Conservation (phyloP, 2,888 invertebrate species). For the Hanleya hanleyi region DNA sequence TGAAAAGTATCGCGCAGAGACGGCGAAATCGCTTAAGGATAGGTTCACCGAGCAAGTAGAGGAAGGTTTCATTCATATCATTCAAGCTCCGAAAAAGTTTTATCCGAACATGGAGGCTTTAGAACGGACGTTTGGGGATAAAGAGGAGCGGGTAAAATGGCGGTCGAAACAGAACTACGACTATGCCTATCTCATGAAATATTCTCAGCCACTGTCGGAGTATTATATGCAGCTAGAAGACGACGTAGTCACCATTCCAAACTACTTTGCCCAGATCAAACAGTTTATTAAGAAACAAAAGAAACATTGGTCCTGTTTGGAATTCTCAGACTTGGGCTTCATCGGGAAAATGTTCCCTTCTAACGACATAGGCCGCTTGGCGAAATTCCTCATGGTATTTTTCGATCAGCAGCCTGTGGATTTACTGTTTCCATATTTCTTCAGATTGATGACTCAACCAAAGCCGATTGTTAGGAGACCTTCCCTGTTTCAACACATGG, state of each 20-base stretch:
- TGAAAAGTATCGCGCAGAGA: slow-evolving; percentile 44
- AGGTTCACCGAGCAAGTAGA: slow-evolving; percentile 51
- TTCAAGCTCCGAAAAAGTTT: slow-evolving; percentile 52
- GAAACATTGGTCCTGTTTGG: slow-evolving; percentile 45
- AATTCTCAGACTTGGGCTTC: slow-evolving; percentile 53
- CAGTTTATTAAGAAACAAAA: slow-evolving; percentile 50
- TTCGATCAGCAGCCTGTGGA: slow-evolving; percentile 53
- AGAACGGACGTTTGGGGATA: slow-evolving; percentile 66
- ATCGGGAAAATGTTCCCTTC: slow-evolving; percentile 54
- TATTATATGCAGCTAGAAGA: slow-evolving; percentile 73
- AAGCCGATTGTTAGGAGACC: slow-evolving; percentile 42
- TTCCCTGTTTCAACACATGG: slow-evolving; percentile 11
- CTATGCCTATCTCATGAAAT: slow-evolving; percentile 71
- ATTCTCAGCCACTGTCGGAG: slow-evolving; percentile 57
- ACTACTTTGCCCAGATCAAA: slow-evolving; percentile 64
- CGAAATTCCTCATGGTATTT: slow-evolving; percentile 63
- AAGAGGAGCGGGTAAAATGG: slow-evolving; percentile 68
- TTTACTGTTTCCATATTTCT: slow-evolving; percentile 50
- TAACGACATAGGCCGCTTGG: slow-evolving; percentile 41
- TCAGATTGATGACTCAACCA: slow-evolving; percentile 45
- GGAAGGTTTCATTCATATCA: slow-evolving; percentile 70
- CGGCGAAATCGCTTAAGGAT: slow-evolving; percentile 36
- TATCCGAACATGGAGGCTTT: slow-evolving; percentile 55
- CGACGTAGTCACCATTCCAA: slow-evolving; percentile 67
- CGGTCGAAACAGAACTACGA: slow-evolving; percentile 73